Percentiles rank a stretch among this genome's conserved stretches.
Evolutionary conservation across 2,113 vertebrate genomes (phyloP).

Genomic region (Poicephalus meyeri): DNA sequence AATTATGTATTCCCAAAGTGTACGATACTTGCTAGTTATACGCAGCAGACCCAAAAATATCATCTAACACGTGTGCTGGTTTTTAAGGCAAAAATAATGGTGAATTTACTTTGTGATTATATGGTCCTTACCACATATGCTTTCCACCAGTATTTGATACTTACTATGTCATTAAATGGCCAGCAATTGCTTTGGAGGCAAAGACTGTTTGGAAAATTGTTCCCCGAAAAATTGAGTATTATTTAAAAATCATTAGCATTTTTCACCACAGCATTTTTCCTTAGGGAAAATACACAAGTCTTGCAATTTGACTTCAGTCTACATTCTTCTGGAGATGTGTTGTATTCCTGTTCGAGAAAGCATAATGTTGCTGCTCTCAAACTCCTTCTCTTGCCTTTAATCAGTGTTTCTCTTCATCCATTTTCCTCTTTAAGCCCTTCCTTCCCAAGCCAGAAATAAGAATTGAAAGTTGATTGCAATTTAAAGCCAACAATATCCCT

Average conservation of each 20-base stretch:
- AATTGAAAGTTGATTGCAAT: conserved; percentile 8
- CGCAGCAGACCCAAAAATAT: conserved; percentile 72
- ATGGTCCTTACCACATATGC: conserved; percentile 63
- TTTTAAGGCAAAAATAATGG: conserved; percentile 77
- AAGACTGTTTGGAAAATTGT: conserved; percentile 54
- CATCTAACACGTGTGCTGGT: conserved; percentile 76
- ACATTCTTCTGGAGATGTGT: conserved; percentile 8
- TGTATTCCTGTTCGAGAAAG: conserved; percentile 44
- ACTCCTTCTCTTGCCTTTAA: background rate
- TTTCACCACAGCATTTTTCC: conserved; percentile 59
- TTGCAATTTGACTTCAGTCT: background rate
- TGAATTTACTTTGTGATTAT: conserved; percentile 76
- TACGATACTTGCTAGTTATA: conserved; percentile 68
- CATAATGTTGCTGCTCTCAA: background rate
- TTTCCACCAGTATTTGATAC: conserved; percentile 71
- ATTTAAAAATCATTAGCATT: conserved; percentile 68
- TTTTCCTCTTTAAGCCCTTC: background rate
- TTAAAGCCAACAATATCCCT: background rate
- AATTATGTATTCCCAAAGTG: conserved; percentile 63
- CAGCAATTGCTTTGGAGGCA: conserved; percentile 65
- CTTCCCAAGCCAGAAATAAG: conserved; percentile 9
- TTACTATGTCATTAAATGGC: conserved; percentile 72
- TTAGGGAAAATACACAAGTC: conserved; percentile 27
- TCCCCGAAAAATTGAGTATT: conserved; percentile 55
- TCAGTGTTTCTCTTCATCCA: background rate